phyloP scores from a whole-genome alignment of 1,140 invertebrate genomes.

The Glossosoma conforme region DNA sequence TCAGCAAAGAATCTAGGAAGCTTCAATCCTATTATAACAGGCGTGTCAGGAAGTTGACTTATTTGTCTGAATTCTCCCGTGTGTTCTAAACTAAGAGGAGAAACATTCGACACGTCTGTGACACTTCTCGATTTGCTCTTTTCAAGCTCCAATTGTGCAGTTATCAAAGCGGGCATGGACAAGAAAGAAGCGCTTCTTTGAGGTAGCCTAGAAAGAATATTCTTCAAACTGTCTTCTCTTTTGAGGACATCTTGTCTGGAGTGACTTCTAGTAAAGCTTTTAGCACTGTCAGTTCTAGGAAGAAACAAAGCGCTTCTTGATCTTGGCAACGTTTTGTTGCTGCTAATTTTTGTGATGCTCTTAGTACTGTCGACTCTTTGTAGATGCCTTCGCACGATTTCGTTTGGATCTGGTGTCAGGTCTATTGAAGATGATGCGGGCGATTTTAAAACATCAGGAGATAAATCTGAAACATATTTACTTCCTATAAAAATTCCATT shows the following conservation, averaged over 20 bases:
- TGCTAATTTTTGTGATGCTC: constrained; percentile 2
- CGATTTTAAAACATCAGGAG: no score
- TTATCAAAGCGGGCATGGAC: constrained; percentile 42
- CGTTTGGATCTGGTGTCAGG: not conserved
- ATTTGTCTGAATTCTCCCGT: constrained; percentile 38
- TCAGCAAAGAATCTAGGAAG: constrained; percentile 48
- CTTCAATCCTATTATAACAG: constrained; percentile 47
- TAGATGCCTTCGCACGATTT: not conserved
- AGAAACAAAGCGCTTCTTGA: constrained; percentile 33
- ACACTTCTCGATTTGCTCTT: constrained; percentile 13
- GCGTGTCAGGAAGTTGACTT: constrained; percentile 45
- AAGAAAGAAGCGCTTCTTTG: constrained; percentile 48
- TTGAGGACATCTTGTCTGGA: constrained; percentile 28
- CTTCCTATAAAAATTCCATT: constrained; percentile 14
- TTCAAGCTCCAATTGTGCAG: constrained; percentile 25
- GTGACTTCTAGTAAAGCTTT: constrained; percentile 38
- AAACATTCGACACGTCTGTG: constrained; percentile 10
- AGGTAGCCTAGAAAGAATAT: constrained; percentile 43
- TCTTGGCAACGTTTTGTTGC: constrained; percentile 9
- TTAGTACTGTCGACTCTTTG: constrained; percentile 13
- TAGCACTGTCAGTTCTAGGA: constrained; percentile 44
- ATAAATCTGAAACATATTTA: no score
- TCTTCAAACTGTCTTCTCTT: constrained; percentile 46
- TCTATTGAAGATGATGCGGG: no score
- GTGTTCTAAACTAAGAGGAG: constrained; percentile 5